Base-by-base conservation (phyloP, 2,113 vertebrate genomes). In the Irena cyanogastra region DNA sequence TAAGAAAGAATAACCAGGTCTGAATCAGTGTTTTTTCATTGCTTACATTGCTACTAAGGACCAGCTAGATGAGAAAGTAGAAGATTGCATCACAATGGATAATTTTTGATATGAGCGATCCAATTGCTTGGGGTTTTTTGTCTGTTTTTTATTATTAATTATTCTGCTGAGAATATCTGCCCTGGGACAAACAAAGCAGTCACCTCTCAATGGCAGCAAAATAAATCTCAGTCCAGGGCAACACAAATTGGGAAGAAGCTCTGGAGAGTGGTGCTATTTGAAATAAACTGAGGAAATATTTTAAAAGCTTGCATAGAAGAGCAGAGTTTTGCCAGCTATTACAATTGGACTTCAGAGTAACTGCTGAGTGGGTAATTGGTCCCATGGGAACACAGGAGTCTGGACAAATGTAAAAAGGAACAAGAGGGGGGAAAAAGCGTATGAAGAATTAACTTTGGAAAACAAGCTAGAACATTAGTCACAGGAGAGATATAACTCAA, bases 401-500 rank as follows among this genome's bases (percentile, higher is more conserved):
- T 95, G 95, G 90, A 91, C 83, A 94, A 96, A 96, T 91, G 69
- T 84, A 91, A 95, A 83, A 84, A 59, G 70, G 94, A 88, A 77
- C 66, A 86, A 86, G 95, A 81, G 8, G 37, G 53, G 50, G 5
- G 4, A 22, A 71, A 74, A 85, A 89, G 20, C 1, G 2, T 89
- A 92, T 79, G 90, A 92, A 95, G 77, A 90, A 94, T 96, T 93
- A 92, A 92, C 83, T 96, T 97, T 82, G 95, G 91, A 94, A 95
- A 96, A 95, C 95, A 94, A 96, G 69, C 49, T 94, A 72, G 96
- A 95, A 95, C 92, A 96, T 96, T 95, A 95, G 96, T 96, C 95
- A 90, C 94, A 87, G 56, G 93, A 96, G 95, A 82, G 72, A 49
- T 87, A 89, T 96, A 96, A 96, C 72, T 96, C 96, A 96, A 49